phyloP scores from a whole-genome alignment of 2,113 vertebrate species.

The Cettia cetti region DNA sequence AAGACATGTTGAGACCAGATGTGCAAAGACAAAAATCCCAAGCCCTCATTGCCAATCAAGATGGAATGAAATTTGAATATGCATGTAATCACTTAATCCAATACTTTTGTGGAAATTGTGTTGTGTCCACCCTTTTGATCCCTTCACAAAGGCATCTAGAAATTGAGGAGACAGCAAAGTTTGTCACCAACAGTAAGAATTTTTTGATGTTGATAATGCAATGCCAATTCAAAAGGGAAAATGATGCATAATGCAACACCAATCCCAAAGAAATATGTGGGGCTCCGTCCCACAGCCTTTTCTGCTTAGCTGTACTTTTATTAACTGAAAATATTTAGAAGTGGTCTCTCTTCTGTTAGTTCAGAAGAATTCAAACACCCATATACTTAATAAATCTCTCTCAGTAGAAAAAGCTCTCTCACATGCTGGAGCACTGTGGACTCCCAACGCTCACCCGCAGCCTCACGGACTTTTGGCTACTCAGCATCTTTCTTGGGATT shows the following conservation, averaged over 20 bases:
- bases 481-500: conserved; percentile 1
- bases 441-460: neutral
- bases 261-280: conserved; percentile 26
- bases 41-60: conserved; percentile 50
- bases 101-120: conserved; percentile 38
- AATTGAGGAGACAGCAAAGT: conserved; percentile 4
- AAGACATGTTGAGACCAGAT: conserved; percentile 96
- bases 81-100: conserved; percentile 63
- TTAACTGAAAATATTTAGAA: conserved; percentile 35
- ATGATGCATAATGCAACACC: conserved; percentile 12
- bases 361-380: conserved; percentile 4
- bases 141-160: conserved; percentile 15
- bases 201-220: neutral
- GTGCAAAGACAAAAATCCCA: conserved; percentile 61
- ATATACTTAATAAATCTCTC: conserved; percentile 12
- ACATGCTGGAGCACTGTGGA: neutral
- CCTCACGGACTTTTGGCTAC: neutral
- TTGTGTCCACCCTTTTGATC: conserved; percentile 39
- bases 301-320: conserved; percentile 5
- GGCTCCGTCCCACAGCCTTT: conserved; percentile 42
- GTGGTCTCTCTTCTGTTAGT: neutral
- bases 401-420: neutral
- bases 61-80: conserved; percentile 63
- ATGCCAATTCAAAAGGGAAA: neutral
- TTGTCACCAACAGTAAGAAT: neutral